Evolutionary conservation across 2,113 vertebrate species (phyloP).

Genomic region (Phaethon lepturus): DNA sequence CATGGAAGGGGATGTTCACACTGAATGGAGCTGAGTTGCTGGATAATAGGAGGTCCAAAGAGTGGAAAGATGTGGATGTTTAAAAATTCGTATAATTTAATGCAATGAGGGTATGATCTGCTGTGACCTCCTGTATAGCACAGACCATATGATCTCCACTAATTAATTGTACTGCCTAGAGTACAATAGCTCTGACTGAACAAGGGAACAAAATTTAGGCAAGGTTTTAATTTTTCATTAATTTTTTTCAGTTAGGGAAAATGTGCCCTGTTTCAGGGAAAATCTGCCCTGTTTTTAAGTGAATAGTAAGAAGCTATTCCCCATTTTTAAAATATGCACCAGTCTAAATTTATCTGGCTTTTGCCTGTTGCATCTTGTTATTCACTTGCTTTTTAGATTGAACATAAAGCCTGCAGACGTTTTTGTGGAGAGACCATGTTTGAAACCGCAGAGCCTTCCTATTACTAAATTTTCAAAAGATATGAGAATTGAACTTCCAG

Average conservation of each 20-base stretch:
- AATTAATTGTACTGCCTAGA: slow-evolving; percentile 51
- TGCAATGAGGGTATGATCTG: slow-evolving; percentile 18
- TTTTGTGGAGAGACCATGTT: neutral
- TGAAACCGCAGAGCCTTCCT: slow-evolving; percentile 12
- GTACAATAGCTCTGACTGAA: neutral
- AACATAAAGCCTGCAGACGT: neutral
- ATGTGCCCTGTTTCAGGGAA: neutral
- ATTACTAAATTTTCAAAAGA: neutral
- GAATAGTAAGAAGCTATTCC: neutral
- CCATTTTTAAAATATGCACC: neutral
- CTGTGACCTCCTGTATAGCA: slow-evolving; percentile 8
- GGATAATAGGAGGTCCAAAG: neutral
- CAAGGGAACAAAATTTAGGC: neutral
- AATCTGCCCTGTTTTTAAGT: neutral
- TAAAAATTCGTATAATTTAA: slow-evolving; percentile 20
- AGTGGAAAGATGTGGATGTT: neutral
- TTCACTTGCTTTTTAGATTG: neutral
- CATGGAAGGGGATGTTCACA: neutral
- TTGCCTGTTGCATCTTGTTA: neutral
- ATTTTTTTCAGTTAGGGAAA: neutral
- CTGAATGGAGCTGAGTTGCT: neutral
- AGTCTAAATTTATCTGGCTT: neutral
- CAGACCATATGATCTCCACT: neutral
- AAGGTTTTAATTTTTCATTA: neutral
- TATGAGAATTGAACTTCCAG: neutral